These are phyloP conservation scores for Copsychus sechellarum DNA, from an alignment of 2,113 vertebrate species.

Conservation along the genomic window DNA sequence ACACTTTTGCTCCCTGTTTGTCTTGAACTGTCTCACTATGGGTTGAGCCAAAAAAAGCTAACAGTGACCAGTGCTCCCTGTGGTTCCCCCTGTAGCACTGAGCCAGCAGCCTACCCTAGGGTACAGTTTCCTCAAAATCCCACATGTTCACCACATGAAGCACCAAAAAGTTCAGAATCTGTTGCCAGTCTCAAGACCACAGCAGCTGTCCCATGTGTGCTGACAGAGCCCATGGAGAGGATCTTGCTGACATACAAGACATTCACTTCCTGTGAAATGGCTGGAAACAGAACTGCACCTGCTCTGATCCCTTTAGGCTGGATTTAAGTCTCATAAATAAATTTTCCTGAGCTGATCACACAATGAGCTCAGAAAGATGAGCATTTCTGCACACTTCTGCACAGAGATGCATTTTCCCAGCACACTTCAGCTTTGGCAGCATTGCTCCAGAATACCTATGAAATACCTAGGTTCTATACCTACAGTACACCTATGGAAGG, in stretches of 20 bases:
- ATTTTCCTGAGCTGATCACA: not conserved
- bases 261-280: not conserved
- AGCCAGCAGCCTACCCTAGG: not conserved
- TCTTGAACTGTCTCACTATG: not conserved
- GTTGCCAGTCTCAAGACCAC: not conserved
- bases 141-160: fast-evolving
- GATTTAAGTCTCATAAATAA: not conserved
- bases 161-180: not conserved
- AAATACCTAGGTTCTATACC: no score
- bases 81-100: not conserved
- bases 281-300: not conserved
- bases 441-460: not conserved
- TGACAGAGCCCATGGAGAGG: fast-evolving
- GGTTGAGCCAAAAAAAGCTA: not conserved
- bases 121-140: not conserved
- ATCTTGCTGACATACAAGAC: not conserved
- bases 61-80: not conserved
- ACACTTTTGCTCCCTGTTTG: not conserved
- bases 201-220: not conserved
- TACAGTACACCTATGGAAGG: not conserved
- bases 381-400: not conserved
- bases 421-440: not conserved
- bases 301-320: not conserved
- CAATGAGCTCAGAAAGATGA: not conserved
- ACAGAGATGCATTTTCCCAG: not conserved